Conservation (phyloP, 2,113 vertebrate genomes). For the Oreotragus oreotragus region DNA sequence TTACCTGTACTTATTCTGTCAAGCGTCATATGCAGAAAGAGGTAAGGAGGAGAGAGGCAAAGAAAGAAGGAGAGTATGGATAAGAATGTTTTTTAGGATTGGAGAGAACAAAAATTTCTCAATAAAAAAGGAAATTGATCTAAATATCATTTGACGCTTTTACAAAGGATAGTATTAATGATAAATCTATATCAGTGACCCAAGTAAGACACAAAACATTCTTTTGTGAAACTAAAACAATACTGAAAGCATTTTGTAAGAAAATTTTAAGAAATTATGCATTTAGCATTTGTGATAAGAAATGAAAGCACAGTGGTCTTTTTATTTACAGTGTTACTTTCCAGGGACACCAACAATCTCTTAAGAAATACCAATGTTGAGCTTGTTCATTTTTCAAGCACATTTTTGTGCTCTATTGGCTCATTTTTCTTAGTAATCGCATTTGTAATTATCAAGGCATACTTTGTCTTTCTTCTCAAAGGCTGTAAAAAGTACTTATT, state of each 20-base stretch:
- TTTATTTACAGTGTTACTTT: not conserved
- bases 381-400: not conserved
- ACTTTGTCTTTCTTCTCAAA: conserved; percentile 22
- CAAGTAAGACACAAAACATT: not conserved
- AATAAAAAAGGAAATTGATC: not conserved
- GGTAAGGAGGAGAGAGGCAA: not conserved
- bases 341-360: not conserved
- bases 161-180: not conserved
- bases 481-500: conserved; percentile 34
- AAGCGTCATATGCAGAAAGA: not conserved
- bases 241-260: not conserved
- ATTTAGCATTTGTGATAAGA: not conserved
- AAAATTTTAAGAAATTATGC: not conserved
- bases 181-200: not conserved
- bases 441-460: not conserved
- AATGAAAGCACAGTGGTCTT: not conserved
- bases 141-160: not conserved
- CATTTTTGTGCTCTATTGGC: not conserved
- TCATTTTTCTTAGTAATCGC: conserved; percentile 37
- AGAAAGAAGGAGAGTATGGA: not conserved
- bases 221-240: not conserved
- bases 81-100: not conserved
- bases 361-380: not conserved
- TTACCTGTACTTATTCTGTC: not conserved
- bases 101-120: not conserved